Evolutionary conservation across 2,888 invertebrate genomes (phyloP).

Genomic region (Bembecia ichneumoniformis): DNA sequence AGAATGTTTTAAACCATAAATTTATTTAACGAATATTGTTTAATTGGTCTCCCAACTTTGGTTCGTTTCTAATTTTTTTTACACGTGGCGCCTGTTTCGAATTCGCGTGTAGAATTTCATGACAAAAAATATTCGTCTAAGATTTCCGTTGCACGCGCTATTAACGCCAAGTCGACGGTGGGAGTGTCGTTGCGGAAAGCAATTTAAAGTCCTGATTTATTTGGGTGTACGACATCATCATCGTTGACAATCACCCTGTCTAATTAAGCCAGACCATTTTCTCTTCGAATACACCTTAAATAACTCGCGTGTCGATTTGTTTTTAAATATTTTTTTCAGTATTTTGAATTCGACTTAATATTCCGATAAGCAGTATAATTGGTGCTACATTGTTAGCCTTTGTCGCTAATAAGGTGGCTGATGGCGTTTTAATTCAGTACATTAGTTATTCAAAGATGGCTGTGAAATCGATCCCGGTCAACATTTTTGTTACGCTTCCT

Average conservation of each 20-base stretch:
- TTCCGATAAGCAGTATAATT: too few species aligned
- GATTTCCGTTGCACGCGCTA: slow-evolving; percentile 67
- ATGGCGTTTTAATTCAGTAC: too few species aligned
- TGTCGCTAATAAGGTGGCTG: too few species aligned
- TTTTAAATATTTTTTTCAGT: too few species aligned
- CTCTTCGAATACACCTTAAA: slow-evolving; percentile 4
- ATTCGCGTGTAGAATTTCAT: slow-evolving; percentile 44
- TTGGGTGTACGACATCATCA: slow-evolving; percentile 40
- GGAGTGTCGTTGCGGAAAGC: slow-evolving; percentile 66
- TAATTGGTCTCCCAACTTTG: not conserved
- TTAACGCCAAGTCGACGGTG: slow-evolving; percentile 62
- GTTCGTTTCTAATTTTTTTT: slow-evolving; percentile 21
- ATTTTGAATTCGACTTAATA: too few species aligned
- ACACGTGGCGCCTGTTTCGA: slow-evolving; percentile 46
- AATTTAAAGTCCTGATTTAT: slow-evolving; percentile 65
- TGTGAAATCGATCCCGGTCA: slow-evolving; percentile 1
- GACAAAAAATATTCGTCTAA: slow-evolving; percentile 55
- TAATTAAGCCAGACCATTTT: slow-evolving; percentile 56
- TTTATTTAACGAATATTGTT: too few species aligned
- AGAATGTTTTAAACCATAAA: too few species aligned
- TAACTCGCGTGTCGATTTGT: too few species aligned
- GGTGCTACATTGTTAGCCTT: too few species aligned
- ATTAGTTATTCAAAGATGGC: too few species aligned
- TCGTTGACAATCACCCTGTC: slow-evolving; percentile 53
- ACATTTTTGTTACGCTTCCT: slow-evolving; percentile 29